Evolutionary conservation across 2,113 vertebrate genomes (phyloP).

Genomic region (Clarias batrachus): DNA sequence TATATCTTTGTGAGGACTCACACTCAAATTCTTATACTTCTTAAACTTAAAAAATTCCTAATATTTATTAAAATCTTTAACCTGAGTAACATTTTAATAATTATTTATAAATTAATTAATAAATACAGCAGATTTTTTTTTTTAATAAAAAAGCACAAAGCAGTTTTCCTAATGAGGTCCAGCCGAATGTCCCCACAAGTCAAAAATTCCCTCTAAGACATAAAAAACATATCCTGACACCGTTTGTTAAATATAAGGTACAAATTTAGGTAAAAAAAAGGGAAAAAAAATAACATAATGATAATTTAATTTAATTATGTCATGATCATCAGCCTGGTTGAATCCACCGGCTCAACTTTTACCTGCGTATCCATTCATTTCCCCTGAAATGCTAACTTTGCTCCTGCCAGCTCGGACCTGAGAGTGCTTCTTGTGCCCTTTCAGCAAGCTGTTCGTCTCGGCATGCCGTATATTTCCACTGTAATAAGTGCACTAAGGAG

Average conservation of each 20-base stretch:
- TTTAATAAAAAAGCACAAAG: not conserved
- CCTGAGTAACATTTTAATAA: not conserved
- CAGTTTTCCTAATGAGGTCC: not conserved
- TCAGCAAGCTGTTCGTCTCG: conserved; percentile 19
- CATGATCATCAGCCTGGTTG: not conserved
- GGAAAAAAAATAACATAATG: not conserved
- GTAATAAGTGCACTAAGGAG: conserved; percentile 51
- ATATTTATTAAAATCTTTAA: not conserved
- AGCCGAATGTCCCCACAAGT: not conserved
- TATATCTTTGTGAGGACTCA: not conserved
- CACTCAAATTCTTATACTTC: not conserved
- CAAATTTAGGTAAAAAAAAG: not conserved
- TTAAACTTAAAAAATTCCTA: too few species aligned
- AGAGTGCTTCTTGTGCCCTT: conserved; percentile 1
- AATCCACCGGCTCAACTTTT: not conserved
- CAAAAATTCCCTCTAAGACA: not conserved
- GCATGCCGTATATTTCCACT: conserved; percentile 37
- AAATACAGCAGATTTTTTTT: not conserved
- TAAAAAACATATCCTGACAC: not conserved
- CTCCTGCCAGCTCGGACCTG: not conserved
- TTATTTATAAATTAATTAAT: too few species aligned
- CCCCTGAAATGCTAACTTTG: not conserved
- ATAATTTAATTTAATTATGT: not conserved
- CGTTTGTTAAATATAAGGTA: not conserved
- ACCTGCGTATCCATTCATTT: not conserved